Conservation (phyloP, 2,797 vertebrate genomes). For the Sardinella longiceps region DNA sequence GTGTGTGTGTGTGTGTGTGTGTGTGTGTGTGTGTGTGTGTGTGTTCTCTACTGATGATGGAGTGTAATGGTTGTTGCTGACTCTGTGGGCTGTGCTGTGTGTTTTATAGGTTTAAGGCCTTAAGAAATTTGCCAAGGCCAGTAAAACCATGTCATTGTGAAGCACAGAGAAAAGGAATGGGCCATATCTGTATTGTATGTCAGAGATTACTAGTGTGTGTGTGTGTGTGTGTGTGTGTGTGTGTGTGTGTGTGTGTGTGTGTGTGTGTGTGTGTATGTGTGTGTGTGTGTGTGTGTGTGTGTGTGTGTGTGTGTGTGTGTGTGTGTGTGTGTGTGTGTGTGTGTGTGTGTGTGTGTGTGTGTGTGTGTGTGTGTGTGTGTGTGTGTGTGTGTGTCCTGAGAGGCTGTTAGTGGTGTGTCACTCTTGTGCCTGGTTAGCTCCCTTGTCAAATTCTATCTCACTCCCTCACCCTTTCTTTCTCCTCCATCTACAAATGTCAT, state of each 20-base stretch:
- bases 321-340: no score
- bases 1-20: no score
- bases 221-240: not conserved
- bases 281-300: no score
- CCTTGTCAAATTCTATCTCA: not conserved
- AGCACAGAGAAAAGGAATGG: not conserved
- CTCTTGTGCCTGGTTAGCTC: not conserved
- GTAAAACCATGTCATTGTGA: not conserved
- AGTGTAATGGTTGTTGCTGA: not conserved
- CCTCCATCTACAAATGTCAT: not conserved
- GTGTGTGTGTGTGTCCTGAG: no score
- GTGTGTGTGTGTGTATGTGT: no score
- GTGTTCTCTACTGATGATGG: not conserved
- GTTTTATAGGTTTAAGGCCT: not conserved
- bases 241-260: no score
- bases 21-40: not conserved
- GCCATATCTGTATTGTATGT: not conserved
- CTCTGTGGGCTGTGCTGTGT: not conserved
- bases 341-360: no score
- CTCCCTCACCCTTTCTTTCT: not conserved
- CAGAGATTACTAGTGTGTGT: not conserved
- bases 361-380: no score
- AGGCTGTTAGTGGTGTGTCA: not conserved
- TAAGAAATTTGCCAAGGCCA: not conserved
- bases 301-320: no score